Base-by-base conservation (phyloP, 2,888 invertebrate species). In the Drosophila macrothrix region DNA sequence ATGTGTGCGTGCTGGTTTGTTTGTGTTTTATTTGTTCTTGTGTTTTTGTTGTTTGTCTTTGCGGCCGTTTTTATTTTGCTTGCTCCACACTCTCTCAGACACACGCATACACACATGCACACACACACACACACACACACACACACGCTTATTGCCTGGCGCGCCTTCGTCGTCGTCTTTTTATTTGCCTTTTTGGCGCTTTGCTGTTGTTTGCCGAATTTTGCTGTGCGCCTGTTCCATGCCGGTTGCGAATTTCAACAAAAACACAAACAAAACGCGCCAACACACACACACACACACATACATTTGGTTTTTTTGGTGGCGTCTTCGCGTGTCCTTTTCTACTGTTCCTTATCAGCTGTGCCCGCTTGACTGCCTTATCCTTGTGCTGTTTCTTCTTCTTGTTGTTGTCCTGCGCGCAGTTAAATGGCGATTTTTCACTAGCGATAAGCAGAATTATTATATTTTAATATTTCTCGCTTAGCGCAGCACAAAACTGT, bases 401-500 rank as follows among this genome's bases (percentile, higher is more conserved):
- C 16, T 35, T 64, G 5, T 43, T 46, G 46, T 52, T 72, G 63
- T 63, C 46, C 56, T 49, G 56, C 63, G 68, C 75, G 73, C 75
- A 83, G 83, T 90, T 86, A 84, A 89, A 86, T 90, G 74, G 78
- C 73, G 90, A 90, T 90, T 81, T 87, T 90, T 81, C 79, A 82
- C 73, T 84, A 14, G 64, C 63, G 90, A 90, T 90, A 90, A 78
- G 67, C 77, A 50, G 74, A 90, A 86, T 88, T 88, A 90, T 90
- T 81, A 82, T 87, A 90, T 90, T 88, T 88, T 90, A 90, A 90
- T 90, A 90, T 90, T 88, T 90, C 74, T 64, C 75, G 84, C 89
- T 83, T 86, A 81, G 84, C 80, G 66, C 84, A 84, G 89, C 89
- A 80, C 56, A 72, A 79, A 80, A 69, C 65, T 33, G 73, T 71